These are phyloP conservation scores for Myripristis jacobus DNA, from an alignment of 2,797 vertebrate species.

Conservation along the genomic window DNA sequence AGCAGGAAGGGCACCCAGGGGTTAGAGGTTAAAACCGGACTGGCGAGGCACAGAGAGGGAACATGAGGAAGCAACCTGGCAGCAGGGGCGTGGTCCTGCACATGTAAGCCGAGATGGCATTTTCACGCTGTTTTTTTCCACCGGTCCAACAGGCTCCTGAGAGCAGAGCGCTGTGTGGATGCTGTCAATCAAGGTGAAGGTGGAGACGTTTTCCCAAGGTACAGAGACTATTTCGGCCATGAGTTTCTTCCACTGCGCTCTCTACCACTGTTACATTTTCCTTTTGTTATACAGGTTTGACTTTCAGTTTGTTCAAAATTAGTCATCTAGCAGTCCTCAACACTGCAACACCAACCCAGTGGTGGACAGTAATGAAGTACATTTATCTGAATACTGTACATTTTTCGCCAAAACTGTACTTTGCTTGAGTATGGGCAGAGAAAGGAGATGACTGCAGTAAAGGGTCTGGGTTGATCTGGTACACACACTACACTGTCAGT, in stretches of 20 bases:
- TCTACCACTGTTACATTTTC: not conserved
- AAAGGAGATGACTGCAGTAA: too few relatives aligned
- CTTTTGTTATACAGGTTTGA: not conserved
- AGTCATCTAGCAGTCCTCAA: not conserved
- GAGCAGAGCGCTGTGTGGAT: constrained; percentile 5
- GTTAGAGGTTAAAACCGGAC: constrained; percentile 57
- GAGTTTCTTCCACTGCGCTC: not conserved
- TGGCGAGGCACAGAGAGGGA: constrained; percentile 55
- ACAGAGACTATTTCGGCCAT: not conserved
- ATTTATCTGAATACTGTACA: too few relatives aligned
- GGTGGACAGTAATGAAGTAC: too few relatives aligned
- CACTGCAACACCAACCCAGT: too few relatives aligned
- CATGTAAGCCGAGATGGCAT: constrained; percentile 40
- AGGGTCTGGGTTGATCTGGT: too few relatives aligned
- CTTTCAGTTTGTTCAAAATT: not conserved
- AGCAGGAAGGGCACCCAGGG: constrained; percentile 21
- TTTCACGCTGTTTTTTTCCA: constrained; percentile 34
- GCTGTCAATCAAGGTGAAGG: not conserved
- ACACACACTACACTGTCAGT: too few relatives aligned
- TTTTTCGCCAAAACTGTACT: too few relatives aligned
- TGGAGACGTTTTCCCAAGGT: not conserved
- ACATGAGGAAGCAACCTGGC: constrained; percentile 65
- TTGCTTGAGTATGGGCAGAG: too few relatives aligned
- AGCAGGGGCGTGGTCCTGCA: constrained; percentile 34
- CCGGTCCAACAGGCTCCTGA: not conserved